These are phyloP conservation scores for Lasioglossum baleicum DNA, from an alignment of 1,140 invertebrate genomes.

Conservation along the genomic window DNA sequence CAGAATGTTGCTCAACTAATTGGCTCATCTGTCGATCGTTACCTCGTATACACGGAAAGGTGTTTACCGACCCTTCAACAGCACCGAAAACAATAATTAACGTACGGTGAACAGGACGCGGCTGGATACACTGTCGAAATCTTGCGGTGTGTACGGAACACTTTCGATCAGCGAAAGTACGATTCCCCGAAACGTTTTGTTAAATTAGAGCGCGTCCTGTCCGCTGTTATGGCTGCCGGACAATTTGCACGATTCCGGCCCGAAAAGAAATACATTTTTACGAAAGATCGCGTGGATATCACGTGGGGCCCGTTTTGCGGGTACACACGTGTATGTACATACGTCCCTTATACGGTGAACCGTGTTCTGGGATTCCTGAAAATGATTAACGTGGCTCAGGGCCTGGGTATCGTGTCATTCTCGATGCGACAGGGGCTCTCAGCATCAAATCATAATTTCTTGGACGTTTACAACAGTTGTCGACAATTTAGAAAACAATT, in stretches of 20 bases:
- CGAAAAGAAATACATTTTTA: slow-evolving; percentile 21
- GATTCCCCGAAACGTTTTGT: slow-evolving; percentile 39
- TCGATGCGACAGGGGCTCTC: slow-evolving; percentile 24
- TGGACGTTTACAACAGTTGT: too few species aligned
- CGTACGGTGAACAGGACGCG: too few species aligned
- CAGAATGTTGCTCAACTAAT: too few species aligned
- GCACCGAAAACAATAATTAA: too few species aligned
- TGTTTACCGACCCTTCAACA: too few species aligned
- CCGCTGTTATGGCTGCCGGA: background rate
- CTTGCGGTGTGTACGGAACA: too few species aligned
- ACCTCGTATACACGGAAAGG: background rate
- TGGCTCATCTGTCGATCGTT: background rate
- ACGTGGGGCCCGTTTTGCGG: background rate
- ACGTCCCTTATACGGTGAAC: background rate
- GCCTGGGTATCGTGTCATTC: slow-evolving; percentile 47
- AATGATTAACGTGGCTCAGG: slow-evolving; percentile 59
- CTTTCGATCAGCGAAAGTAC: background rate
- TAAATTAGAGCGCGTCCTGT: slow-evolving; percentile 33
- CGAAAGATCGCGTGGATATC: slow-evolving; percentile 8
- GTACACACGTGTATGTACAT: background rate
- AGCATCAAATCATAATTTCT: background rate
- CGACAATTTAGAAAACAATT: too few species aligned
- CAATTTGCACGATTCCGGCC: slow-evolving; percentile 39
- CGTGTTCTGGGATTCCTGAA: slow-evolving; percentile 56
- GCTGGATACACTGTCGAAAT: too few species aligned